phyloP scores from a whole-genome alignment of 2,888 invertebrate genomes.

The Hirudinaria manillensis region DNA sequence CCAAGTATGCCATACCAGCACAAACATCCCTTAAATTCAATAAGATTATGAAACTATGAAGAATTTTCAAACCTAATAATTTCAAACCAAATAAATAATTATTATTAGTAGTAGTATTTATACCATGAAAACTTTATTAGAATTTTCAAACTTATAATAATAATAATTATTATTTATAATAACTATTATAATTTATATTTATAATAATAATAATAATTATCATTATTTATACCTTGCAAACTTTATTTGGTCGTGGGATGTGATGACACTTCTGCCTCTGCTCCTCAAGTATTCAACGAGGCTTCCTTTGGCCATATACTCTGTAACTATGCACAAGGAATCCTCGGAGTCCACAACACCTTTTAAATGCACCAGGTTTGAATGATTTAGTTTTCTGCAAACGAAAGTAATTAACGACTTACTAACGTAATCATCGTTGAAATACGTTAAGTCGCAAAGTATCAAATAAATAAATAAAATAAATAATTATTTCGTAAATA shows the following conservation, averaged over 20 bases:
- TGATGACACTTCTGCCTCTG: constrained; percentile 87
- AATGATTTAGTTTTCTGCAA: constrained; percentile 79
- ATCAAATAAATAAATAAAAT: too few relatives aligned
- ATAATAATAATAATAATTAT: background rate
- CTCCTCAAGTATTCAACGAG: constrained; percentile 94
- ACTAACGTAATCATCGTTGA: background rate
- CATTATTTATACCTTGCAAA: constrained; percentile 18
- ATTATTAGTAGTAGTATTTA: too few relatives aligned
- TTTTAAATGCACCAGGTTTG: constrained; percentile 87
- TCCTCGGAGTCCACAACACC: constrained; percentile 74
- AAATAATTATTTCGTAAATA: too few relatives aligned
- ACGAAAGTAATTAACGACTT: background rate
- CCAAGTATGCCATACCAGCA: constrained; percentile 27
- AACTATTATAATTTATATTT: background rate
- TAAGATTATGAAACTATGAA: too few relatives aligned
- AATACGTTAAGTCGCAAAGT: too few relatives aligned
- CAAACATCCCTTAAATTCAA: constrained; percentile 21
- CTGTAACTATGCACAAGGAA: constrained; percentile 46
- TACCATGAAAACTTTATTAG: too few relatives aligned
- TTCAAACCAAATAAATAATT: background rate
- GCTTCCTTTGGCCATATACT: constrained; percentile 66
- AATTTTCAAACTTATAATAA: background rate
- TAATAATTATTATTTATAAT: background rate
- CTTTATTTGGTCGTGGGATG: constrained; percentile 82
- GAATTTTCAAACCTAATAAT: too few relatives aligned